Conservation (phyloP, 2,888 invertebrate genomes). For the Plutella xylostella region DNA sequence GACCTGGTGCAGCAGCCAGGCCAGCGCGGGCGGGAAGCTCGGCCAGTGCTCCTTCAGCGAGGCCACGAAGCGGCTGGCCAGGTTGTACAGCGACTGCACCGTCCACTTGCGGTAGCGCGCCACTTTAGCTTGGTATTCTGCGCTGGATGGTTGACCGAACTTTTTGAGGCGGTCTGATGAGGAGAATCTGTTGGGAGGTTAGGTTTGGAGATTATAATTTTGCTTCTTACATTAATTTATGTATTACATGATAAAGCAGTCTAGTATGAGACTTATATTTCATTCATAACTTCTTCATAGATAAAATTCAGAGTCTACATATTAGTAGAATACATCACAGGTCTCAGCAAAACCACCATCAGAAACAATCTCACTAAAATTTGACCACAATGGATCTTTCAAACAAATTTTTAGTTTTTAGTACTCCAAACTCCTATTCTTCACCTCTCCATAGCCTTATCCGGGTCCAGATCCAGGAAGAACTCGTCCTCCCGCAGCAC, state of each 20-base stretch:
- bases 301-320: no score
- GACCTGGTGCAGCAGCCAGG: slow-evolving; percentile 92
- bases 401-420: no score
- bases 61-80: slow-evolving; percentile 84
- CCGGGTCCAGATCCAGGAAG: slow-evolving; percentile 92
- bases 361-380: no score
- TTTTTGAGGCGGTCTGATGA: slow-evolving; percentile 70
- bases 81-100: slow-evolving; percentile 80
- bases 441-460: slow-evolving; percentile 81
- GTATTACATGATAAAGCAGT: no score
- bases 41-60: slow-evolving; percentile 88
- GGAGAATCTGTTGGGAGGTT: slow-evolving; percentile 35
- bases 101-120: slow-evolving; percentile 84
- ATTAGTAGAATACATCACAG: no score
- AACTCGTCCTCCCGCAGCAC: slow-evolving; percentile 92
- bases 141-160: slow-evolving; percentile 82
- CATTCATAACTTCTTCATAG: no score
- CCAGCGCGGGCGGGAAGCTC: slow-evolving; percentile 89
- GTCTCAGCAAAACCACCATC: no score
- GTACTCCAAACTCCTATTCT: no score
- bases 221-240: no score
- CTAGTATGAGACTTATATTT: no score
- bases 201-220: no score
- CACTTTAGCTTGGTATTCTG: slow-evolving; percentile 79
- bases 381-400: no score